Evolutionary conservation across 2,113 vertebrate genomes (phyloP).

Genomic region (Tachuris rubrigastra): DNA sequence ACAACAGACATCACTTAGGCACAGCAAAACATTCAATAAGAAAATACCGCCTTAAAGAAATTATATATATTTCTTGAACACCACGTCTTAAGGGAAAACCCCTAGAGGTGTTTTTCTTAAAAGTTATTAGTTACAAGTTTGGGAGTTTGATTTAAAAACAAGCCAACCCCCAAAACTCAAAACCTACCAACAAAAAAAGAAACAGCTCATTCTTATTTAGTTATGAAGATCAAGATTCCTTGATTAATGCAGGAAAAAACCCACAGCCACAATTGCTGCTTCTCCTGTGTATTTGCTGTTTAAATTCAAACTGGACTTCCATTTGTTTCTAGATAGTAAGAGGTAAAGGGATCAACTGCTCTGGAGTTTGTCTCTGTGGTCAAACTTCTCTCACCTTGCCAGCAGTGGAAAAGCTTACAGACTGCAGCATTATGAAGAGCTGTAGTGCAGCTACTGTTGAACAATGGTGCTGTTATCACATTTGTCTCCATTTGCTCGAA

Average conservation of each 20-base stretch:
- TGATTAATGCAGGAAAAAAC: not conserved
- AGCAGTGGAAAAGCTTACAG: not conserved
- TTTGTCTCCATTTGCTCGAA: slow-evolving; percentile 15
- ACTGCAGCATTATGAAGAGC: not conserved
- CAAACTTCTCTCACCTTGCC: not conserved
- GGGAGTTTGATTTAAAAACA: not conserved
- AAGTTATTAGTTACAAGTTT: not conserved
- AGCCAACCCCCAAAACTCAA: not conserved
- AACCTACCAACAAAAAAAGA: not conserved
- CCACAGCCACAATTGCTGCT: not conserved
- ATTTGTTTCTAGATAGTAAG: not conserved
- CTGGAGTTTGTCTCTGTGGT: not conserved
- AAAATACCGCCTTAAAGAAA: not conserved
- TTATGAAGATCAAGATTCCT: not conserved
- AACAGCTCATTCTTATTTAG: not conserved
- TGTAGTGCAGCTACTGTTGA: not conserved
- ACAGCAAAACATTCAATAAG: not conserved
- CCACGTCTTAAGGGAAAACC: not conserved
- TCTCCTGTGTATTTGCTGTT: not conserved
- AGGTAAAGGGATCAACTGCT: not conserved
- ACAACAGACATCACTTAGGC: not conserved
- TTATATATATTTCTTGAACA: not conserved
- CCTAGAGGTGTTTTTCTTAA: not conserved
- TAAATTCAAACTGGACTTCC: not conserved
- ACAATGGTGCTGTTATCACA: not conserved